Evolutionary conservation across 2,888 invertebrate species (phyloP), one percentile per base, ranked within the genome.

Genomic region (Rhimphoctona megacephalus): DNA sequence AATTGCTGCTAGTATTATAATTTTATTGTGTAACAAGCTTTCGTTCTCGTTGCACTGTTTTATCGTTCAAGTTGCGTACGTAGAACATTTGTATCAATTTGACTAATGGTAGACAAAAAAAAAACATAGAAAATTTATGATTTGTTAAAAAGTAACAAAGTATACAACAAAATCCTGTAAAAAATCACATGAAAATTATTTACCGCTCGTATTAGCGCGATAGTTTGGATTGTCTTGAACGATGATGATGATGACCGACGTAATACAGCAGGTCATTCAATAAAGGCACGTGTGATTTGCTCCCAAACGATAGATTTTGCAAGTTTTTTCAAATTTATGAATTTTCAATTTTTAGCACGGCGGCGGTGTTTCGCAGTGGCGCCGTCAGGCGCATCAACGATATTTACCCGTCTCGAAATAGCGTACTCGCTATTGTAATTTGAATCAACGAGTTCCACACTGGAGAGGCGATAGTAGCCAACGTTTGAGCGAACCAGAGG

Each of bases 101-200:
- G 64, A 89, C 86, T 91, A 92, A 92, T 89, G 90, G 91, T 91
- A 89, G 88, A 87, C n/a, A n/a, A n/a, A n/a, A 84, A 84, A 73
- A 85, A 84, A 72, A 78, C 73, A 88, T 90, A 91, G 91, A 92
- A 89, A 90, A 91, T 46, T 57, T 66, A 30, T 30, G 39, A 46
- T 46, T 91, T 90, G 91, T 90, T 91, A 91, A 93, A 93, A 90
- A 92, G 91, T 92, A 92, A 93, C 91, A 92, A 92, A 89, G 88
- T 90, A 90, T 91, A 91, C 33, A 52, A 77, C 91, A 92, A 91
- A 89, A 91, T 91, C 92, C 90, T 92, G 91, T 91, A 92, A 17
- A 91, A 90, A 91, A 93, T 92, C 92, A 92, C 92, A 92, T 90
- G 90, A 91, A 85, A 81, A 89, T 88, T 57, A 17, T 66, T 91